Conservation (phyloP, 2,888 invertebrate species). For the Epinotia demarniana region DNA sequence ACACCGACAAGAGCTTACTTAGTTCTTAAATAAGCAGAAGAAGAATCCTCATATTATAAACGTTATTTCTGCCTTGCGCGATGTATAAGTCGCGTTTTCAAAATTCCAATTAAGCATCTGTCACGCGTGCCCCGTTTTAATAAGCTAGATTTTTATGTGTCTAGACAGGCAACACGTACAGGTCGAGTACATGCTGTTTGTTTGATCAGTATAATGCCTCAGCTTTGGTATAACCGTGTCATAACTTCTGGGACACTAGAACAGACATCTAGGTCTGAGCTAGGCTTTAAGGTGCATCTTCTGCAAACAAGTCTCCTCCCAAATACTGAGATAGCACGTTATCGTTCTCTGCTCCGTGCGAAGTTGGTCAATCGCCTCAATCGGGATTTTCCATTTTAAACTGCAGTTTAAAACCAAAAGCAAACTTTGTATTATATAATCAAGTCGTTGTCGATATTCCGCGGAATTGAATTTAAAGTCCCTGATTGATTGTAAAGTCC, state of each 20-base stretch:
- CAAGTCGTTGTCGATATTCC: neutral
- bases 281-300: neutral
- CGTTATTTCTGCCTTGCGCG: too few relatives aligned
- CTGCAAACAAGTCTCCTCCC: neutral
- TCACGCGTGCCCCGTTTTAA: too few relatives aligned
- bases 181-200: too few relatives aligned
- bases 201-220: too few relatives aligned
- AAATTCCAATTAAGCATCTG: too few relatives aligned
- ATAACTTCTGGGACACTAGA: slow-evolving; percentile 7
- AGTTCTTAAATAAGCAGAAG: too few relatives aligned
- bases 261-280: slow-evolving; percentile 14
- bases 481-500: neutral
- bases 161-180: too few relatives aligned
- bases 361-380: neutral
- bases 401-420: slow-evolving; percentile 7
- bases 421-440: slow-evolving; percentile 1
- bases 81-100: too few relatives aligned
- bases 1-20: too few relatives aligned
- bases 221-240: neutral
- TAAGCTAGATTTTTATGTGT: too few relatives aligned
- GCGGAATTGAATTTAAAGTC: too few relatives aligned
- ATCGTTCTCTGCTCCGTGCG: slow-evolving; percentile 12
- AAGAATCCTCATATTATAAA: too few relatives aligned
- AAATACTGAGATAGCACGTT: slow-evolving; percentile 2
- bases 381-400: neutral